Percentiles rank a stretch among this genome's conserved stretches.
Evolutionary conservation across 2,797 vertebrate genomes (phyloP).

Genomic region (Anguilla megastoma): DNA sequence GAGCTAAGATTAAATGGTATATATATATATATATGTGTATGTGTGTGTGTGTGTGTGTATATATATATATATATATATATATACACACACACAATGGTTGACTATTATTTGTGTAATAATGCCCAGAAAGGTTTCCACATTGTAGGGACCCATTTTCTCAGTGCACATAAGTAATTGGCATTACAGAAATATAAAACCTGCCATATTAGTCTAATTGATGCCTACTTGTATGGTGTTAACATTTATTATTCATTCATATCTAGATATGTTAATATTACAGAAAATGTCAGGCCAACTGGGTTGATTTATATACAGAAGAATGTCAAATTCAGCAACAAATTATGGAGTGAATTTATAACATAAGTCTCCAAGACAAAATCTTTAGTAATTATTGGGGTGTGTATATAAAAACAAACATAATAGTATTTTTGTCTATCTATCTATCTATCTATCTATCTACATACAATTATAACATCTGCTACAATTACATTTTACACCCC

Average conservation of each 20-base stretch:
- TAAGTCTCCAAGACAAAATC: not conserved
- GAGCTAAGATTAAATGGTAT: not conserved
- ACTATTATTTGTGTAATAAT: not conserved
- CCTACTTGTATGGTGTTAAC: slow-evolving; percentile 21
- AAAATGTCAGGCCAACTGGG: slow-evolving; percentile 2
- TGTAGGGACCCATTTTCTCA: not conserved
- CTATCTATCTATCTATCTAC: too few relatives aligned
- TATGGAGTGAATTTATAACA: not conserved
- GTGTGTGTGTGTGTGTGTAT: too few relatives aligned
- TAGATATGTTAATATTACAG: not conserved
- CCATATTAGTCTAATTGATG: slow-evolving; percentile 25
- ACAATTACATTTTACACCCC: slow-evolving; percentile 14
- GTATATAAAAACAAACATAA: not conserved
- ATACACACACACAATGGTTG: not conserved
- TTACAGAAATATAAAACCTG: not conserved
- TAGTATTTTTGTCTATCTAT: not conserved
- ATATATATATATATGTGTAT: not conserved
- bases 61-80: too few relatives aligned
- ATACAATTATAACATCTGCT: slow-evolving; percentile 5
- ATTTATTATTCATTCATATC: slow-evolving; percentile 6
- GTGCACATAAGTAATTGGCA: not conserved
- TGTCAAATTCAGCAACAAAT: slow-evolving; percentile 15
- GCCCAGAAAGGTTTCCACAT: not conserved
- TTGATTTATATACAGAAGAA: slow-evolving; percentile 16
- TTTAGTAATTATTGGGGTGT: not conserved